phyloP scores from a whole-genome alignment of 1,140 invertebrate genomes.

The Drosophila lacertosa region DNA sequence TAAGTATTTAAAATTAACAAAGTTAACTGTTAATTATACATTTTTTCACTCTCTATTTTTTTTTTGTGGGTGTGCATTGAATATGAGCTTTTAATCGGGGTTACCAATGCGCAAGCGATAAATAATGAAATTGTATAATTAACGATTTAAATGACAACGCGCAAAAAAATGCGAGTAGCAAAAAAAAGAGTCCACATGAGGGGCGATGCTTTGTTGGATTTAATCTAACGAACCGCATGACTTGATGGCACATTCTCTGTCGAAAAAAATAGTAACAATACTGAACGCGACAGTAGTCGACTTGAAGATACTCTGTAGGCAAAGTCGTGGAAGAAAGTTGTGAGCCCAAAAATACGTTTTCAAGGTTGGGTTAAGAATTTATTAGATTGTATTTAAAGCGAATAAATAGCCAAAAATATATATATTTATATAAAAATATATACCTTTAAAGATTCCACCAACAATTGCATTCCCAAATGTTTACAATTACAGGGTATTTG shows the following conservation, averaged over 20 bases:
- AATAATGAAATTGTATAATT: conserved; percentile 44
- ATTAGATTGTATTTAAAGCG: too few relatives aligned
- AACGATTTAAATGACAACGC: conserved; percentile 38
- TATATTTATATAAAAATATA: neutral
- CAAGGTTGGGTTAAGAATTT: too few relatives aligned
- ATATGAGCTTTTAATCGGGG: conserved; percentile 26
- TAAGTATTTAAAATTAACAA: neutral
- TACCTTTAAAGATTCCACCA: too few relatives aligned
- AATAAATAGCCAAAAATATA: too few relatives aligned
- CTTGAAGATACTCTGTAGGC: neutral
- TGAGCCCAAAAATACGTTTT: too few relatives aligned
- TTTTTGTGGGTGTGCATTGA: neutral
- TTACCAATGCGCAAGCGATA: conserved; percentile 16
- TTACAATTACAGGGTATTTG: neutral
- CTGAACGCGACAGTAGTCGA: neutral
- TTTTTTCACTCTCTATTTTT: neutral
- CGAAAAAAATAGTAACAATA: conserved; percentile 3
- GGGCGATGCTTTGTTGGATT: conserved; percentile 26
- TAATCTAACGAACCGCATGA: conserved; percentile 48
- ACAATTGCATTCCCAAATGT: too few relatives aligned
- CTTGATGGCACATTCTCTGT: conserved; percentile 26
- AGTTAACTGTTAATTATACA: conserved; percentile 6
- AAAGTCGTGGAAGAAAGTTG: neutral
- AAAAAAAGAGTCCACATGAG: conserved; percentile 8
- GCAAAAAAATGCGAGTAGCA: conserved; percentile 18